Evolutionary conservation across 1,140 invertebrate genomes (phyloP).

Genomic region (Heliconius melpomene): DNA sequence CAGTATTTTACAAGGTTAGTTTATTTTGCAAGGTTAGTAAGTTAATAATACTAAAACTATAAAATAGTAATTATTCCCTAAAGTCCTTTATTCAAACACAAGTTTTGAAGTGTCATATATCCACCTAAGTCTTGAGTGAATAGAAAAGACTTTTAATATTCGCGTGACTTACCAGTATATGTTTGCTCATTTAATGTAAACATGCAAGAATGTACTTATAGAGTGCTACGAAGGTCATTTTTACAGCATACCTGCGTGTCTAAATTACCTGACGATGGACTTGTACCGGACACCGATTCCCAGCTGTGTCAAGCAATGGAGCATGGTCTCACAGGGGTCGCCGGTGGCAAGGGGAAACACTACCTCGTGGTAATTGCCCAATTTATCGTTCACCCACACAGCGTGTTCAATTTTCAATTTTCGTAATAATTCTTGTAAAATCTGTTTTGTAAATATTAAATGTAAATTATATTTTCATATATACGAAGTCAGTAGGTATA

Average conservation of each 20-base stretch:
- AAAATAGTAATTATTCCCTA: not conserved
- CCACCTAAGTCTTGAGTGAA: not conserved
- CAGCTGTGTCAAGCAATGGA: conserved; percentile 86
- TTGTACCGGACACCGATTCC: conserved; percentile 86
- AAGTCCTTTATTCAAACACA: not conserved
- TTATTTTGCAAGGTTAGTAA: too few relatives aligned
- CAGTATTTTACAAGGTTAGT: too few relatives aligned
- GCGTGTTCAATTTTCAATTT: conserved; percentile 86
- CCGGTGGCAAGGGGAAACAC: conserved; percentile 86
- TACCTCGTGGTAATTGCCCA: conserved; percentile 85
- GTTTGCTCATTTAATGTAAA: not conserved
- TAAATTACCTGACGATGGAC: conserved; percentile 85
- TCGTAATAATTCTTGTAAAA: conserved; percentile 84
- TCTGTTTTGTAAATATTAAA: conserved; percentile 61
- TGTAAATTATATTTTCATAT: not conserved
- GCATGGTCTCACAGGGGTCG: conserved; percentile 86
- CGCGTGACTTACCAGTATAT: not conserved
- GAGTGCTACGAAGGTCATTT: not conserved
- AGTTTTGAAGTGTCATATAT: too few relatives aligned
- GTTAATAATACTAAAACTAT: too few relatives aligned
- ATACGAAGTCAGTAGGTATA: not conserved
- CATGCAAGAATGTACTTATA: conserved; percentile 4
- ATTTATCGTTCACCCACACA: conserved; percentile 85
- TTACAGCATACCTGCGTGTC: conserved; percentile 6
- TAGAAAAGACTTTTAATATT: not conserved